phyloP scores from a whole-genome alignment of 2,888 invertebrate species.

The Cylindroiulus punctatus region DNA sequence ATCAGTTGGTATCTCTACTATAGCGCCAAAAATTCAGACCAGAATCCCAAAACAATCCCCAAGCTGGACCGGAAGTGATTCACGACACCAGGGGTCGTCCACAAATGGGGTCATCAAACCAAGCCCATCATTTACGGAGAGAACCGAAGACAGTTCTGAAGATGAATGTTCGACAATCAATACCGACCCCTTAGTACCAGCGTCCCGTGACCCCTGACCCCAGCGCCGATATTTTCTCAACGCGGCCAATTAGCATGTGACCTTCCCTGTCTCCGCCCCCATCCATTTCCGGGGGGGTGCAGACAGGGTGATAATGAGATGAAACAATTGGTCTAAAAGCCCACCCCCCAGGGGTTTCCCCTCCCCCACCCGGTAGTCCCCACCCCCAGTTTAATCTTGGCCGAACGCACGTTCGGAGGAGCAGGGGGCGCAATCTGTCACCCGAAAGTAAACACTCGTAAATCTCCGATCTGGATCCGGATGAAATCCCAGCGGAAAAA shows the following conservation, averaged over 20 bases:
- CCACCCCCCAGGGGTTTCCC: background rate
- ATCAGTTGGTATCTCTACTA: too few relatives aligned
- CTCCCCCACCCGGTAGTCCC: slow-evolving; percentile 1
- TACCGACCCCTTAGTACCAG: too few relatives aligned
- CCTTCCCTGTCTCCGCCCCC: background rate
- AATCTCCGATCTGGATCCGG: slow-evolving; percentile 16
- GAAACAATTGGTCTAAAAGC: slow-evolving; percentile 34
- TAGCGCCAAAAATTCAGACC: too few relatives aligned
- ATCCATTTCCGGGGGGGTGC: background rate
- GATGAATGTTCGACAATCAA: too few relatives aligned
- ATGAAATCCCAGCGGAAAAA: slow-evolving; percentile 27
- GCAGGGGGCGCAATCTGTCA: slow-evolving; percentile 42
- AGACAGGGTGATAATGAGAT: slow-evolving; percentile 9
- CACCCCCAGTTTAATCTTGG: background rate
- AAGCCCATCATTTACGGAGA: too few relatives aligned
- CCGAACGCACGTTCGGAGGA: background rate
- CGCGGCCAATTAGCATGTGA: background rate
- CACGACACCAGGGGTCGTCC: too few relatives aligned
- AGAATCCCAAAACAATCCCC: too few relatives aligned
- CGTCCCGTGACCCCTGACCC: background rate
- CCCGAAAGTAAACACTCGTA: slow-evolving; percentile 42
- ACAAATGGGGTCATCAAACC: too few relatives aligned
- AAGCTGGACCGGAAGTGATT: too few relatives aligned
- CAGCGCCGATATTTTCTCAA: background rate
- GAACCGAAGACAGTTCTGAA: too few relatives aligned